These are phyloP conservation scores for Apostichopus japonicus DNA, from an alignment of 35 echinoderm and acorn worm genomes.

Conservation along the genomic window DNA sequence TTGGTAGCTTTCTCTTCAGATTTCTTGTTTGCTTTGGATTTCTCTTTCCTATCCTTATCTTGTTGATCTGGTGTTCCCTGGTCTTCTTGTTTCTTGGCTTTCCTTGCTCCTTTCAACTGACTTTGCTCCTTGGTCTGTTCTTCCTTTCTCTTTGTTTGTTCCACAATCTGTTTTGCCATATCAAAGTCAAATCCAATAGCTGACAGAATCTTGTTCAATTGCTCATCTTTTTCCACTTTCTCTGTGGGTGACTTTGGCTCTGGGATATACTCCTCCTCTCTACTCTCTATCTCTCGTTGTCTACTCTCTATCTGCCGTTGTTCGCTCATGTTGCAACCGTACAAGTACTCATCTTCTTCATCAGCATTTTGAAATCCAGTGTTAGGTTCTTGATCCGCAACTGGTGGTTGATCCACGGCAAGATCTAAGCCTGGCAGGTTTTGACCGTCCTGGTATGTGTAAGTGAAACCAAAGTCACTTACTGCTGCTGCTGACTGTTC, in stretches of 20 bases:
- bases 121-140: slow-evolving; percentile 69
- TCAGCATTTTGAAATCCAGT: slow-evolving; percentile 50
- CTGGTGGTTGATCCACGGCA: slow-evolving; percentile 8
- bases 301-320: not conserved
- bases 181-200: slow-evolving; percentile 84
- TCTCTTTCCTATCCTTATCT: slow-evolving; percentile 55
- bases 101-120: slow-evolving; percentile 36
- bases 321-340: slow-evolving; percentile 4
- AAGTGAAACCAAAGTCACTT: slow-evolving; percentile 37
- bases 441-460: slow-evolving; percentile 47
- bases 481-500: not conserved
- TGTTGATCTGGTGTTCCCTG: not conserved
- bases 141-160: slow-evolving; percentile 53
- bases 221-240: slow-evolving; percentile 62
- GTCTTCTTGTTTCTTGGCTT: slow-evolving; percentile 49
- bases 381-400: not conserved
- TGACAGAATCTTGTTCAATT: slow-evolving; percentile 77
- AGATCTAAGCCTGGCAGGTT: slow-evolving; percentile 47
- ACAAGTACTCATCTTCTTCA: slow-evolving; percentile 57
- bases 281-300: not conserved
- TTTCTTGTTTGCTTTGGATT: not conserved
- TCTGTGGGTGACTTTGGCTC: slow-evolving; percentile 48
- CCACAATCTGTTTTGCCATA: slow-evolving; percentile 70
- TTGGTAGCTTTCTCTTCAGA: slow-evolving; percentile 19
- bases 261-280: slow-evolving; percentile 48